Percentiles rank a stretch among this genome's conserved stretches.
These are phyloP conservation scores for Otocyon megalotis DNA, from an alignment of 2,113 vertebrate species.

Conservation along the genomic window DNA sequence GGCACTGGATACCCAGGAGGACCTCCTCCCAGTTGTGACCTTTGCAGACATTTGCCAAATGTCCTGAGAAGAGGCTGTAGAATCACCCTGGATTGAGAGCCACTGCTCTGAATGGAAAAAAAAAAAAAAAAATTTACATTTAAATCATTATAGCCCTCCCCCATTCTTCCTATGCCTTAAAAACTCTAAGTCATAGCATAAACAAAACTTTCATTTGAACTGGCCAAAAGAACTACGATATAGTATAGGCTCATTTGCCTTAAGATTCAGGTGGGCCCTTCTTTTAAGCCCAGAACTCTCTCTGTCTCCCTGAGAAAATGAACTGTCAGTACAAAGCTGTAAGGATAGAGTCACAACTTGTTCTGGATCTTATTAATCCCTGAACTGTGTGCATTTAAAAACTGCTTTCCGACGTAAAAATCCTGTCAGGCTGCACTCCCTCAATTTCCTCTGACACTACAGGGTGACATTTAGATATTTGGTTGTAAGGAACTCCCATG, in stretches of 20 bases:
- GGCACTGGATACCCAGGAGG: no score
- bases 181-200: conserved; percentile 15
- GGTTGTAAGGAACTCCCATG: conserved; percentile 75
- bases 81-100: not conserved
- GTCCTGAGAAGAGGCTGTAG: not conserved
- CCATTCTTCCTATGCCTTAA: not conserved
- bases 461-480: conserved; percentile 80
- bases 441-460: conserved; percentile 81
- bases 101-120: not conserved
- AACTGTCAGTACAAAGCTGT: conserved; percentile 76
- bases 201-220: conserved; percentile 66
- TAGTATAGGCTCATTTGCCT: conserved; percentile 78
- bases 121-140: no score
- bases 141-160: not conserved
- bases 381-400: conserved; percentile 82
- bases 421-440: conserved; percentile 76
- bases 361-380: conserved; percentile 84
- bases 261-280: conserved; percentile 73
- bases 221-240: conserved; percentile 18
- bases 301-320: conserved; percentile 82
- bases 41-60: not conserved
- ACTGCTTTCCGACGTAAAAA: conserved; percentile 80
- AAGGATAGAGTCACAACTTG: conserved; percentile 82
- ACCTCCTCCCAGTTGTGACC: rapidly evolving
- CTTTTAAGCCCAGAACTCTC: conserved; percentile 78